Evolutionary conservation across 2,888 invertebrate genomes (phyloP).

Genomic region (Kryphioiulus occultus): DNA sequence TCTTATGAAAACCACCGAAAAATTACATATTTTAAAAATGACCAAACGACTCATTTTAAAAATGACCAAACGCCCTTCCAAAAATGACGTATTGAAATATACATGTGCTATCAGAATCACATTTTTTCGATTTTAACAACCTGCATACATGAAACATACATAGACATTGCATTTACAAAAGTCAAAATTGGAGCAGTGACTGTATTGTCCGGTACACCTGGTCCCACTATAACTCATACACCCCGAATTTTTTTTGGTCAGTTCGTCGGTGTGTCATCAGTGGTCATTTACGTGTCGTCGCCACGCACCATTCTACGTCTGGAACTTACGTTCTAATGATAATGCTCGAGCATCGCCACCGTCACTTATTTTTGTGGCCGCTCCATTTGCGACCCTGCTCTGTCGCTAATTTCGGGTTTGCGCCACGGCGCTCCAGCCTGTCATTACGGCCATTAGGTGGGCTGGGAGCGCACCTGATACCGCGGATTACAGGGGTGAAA

Average conservation of each 20-base stretch:
- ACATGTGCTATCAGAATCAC: too few relatives aligned
- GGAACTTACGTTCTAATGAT: neutral
- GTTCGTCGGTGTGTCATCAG: neutral
- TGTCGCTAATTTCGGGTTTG: slow-evolving; percentile 39
- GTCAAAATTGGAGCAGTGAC: neutral
- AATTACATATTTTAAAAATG: too few relatives aligned
- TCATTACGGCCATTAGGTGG: slow-evolving; percentile 1
- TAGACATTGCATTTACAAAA: too few relatives aligned
- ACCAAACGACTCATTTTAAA: too few relatives aligned
- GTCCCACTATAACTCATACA: neutral
- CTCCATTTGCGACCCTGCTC: slow-evolving; percentile 22
- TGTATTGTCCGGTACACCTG: neutral
- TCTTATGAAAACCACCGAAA: too few relatives aligned
- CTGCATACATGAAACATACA: too few relatives aligned
- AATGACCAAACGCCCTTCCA: too few relatives aligned
- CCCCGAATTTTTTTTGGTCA: neutral
- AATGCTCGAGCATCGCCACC: neutral
- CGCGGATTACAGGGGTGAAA: neutral
- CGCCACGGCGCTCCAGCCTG: slow-evolving; percentile 18
- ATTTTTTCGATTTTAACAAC: too few relatives aligned
- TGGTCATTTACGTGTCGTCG: slow-evolving; percentile 32
- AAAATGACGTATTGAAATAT: too few relatives aligned
- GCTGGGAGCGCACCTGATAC: slow-evolving; percentile 20
- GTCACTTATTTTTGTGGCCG: neutral
- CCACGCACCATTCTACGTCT: neutral